Conservation (phyloP, 2,113 vertebrate genomes). For the Trochalopteron elliotii region DNA sequence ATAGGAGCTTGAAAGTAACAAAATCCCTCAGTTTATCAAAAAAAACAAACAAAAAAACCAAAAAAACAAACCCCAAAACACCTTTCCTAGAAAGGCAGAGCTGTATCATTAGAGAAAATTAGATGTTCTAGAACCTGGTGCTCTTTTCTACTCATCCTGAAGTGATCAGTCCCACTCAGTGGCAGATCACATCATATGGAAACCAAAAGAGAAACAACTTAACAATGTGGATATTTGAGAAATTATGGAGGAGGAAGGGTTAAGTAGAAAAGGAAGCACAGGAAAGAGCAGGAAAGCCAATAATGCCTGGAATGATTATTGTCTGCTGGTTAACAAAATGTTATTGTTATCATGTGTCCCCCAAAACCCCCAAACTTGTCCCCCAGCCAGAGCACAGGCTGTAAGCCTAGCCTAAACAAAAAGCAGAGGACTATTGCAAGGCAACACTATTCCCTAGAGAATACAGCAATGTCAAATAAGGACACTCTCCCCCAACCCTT, state of each 20-base stretch:
- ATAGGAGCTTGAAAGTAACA: neutral
- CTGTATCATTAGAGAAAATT: neutral
- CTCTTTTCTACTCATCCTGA: neutral
- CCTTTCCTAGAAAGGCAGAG: neutral
- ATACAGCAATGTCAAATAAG: neutral
- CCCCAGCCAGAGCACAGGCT: neutral
- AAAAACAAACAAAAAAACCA: no score
- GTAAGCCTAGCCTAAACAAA: neutral
- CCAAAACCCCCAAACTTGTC: neutral
- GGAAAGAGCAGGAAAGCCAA: neutral
- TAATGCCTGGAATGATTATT: neutral
- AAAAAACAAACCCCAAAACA: neutral
- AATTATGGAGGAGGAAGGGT: neutral
- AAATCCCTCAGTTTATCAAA: neutral
- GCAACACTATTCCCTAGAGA: neutral
- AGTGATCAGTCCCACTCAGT: rapidly evolving
- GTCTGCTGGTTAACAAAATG: neutral
- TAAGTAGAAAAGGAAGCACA: neutral
- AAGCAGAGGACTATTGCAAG: neutral
- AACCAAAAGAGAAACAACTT: neutral
- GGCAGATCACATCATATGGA: neutral
- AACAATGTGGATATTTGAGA: neutral
- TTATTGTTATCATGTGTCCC: neutral
- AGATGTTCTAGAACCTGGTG: neutral
- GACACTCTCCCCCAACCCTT: neutral